A percentile compares a stretch with the other conserved stretches of the same genome.
Conservation (phyloP, 2,888 invertebrate genomes). For the Meteorus colon region DNA sequence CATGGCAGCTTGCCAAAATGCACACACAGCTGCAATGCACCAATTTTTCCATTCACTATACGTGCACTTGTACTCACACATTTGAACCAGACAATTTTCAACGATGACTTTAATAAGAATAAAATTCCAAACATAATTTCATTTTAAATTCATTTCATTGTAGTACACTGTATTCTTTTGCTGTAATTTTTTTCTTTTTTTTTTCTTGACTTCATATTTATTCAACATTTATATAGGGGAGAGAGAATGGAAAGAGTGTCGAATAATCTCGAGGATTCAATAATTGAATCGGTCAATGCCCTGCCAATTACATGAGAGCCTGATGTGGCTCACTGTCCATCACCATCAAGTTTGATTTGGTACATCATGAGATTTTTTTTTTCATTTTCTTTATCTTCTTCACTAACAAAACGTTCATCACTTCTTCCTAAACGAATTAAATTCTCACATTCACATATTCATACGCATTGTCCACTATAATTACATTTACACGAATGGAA, state of each 20-base stretch:
- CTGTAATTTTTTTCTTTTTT: not conserved
- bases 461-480: not conserved
- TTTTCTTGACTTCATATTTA: not conserved
- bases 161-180: not conserved
- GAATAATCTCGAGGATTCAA: conserved; percentile 28
- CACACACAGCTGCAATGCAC: conserved; percentile 30
- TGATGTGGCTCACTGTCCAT: conserved; percentile 35
- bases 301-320: conserved; percentile 36
- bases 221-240: not conserved
- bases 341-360: conserved; percentile 36
- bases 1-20: conserved; percentile 30
- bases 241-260: conserved; percentile 11
- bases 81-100: not conserved
- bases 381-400: conserved; percentile 39
- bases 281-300: conserved; percentile 44
- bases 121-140: not conserved
- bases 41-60: not conserved
- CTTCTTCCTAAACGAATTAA: conserved; percentile 1
- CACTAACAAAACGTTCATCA: conserved; percentile 13
- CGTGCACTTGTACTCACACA: not conserved
- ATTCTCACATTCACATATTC: not conserved
- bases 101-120: not conserved
- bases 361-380: conserved; percentile 27
- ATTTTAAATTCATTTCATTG: not conserved
- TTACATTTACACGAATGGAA: not conserved